Evolutionary conservation across 2,113 vertebrate genomes (phyloP).

Genomic region (Lasiurus cinereus): DNA sequence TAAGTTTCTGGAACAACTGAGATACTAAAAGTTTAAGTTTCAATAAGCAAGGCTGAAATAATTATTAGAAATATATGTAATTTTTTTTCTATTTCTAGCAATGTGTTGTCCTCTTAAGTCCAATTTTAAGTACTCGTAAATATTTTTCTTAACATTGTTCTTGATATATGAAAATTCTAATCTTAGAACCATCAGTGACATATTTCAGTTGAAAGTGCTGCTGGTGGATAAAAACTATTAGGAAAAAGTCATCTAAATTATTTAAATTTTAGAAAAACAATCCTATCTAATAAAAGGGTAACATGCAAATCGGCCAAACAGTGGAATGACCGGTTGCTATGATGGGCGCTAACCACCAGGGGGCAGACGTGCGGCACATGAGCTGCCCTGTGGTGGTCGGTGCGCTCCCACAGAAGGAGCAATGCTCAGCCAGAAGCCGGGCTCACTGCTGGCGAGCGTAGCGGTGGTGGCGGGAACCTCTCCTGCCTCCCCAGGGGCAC

Average conservation of each 20-base stretch:
- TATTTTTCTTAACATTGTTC: not conserved
- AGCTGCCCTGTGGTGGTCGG: too few relatives aligned
- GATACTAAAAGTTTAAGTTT: constrained; percentile 46
- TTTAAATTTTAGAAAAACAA: constrained; percentile 44
- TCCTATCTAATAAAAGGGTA: too few relatives aligned
- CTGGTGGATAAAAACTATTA: not conserved
- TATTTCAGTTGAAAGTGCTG: constrained; percentile 46
- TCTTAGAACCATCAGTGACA: constrained; percentile 19
- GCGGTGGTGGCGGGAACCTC: too few relatives aligned
- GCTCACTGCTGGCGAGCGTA: too few relatives aligned
- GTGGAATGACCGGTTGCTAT: too few relatives aligned
- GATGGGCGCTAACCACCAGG: too few relatives aligned
- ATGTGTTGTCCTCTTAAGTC: constrained; percentile 29
- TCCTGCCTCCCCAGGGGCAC: rapidly evolving
- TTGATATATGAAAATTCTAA: constrained; percentile 28
- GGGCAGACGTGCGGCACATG: too few relatives aligned
- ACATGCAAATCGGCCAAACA: too few relatives aligned
- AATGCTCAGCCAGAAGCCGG: too few relatives aligned
- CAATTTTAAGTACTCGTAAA: constrained; percentile 17
- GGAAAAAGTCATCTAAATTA: constrained; percentile 27
- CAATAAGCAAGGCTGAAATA: not conserved
- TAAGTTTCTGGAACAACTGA: constrained; percentile 62
- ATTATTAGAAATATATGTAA: not conserved
- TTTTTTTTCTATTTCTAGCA: not conserved
- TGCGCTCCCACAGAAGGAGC: too few relatives aligned